Evolutionary conservation across 2,797 vertebrate species (phyloP), one percentile per base, ranked within the genome.

Genomic region (Hyperoplus lanceolatus): DNA sequence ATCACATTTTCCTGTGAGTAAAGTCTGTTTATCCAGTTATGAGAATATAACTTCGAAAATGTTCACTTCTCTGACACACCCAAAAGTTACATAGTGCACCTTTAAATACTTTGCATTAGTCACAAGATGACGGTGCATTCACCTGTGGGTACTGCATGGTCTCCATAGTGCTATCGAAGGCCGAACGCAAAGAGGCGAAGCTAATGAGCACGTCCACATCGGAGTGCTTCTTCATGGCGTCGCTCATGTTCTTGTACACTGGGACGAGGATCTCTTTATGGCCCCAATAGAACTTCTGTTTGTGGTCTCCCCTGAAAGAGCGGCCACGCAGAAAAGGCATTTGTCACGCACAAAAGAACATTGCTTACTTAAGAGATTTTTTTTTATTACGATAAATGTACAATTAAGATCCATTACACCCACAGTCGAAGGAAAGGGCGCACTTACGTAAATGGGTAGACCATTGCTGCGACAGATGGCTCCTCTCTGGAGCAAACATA

Each of bases 251-350:
- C 94, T 99, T 99, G 90, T 97, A 99, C 65, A 99, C 98, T 0
- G 98, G 98, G 66, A 99, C 84, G 80, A 96, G 92, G 78, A 99
- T 98, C 92, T 99, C 98, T 83, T 99, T 99, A 87, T 99, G 98
- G 69, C 98, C 98, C 98, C 98, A 99, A 14, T 99, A 99, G 94
- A 99, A 99, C 89, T 99, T 99, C 94, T 99, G 98, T 82, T 98
- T 99, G 93, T 99, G 98, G 88, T 99, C 98, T 41, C 98, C 98
- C 0, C 98, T 99, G 55, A 58, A 79, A 57, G 48, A 29, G 36
- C 38, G 82, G 42, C 6, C 60, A 14, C 8, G 16, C 5, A 68
- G 43, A 65, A 60, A 70, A 73, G 3, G 1, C 1, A 36, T 41
- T n/a, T n/a, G 18, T 50, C 41, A 75, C 36, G 16, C 10, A 36